These are phyloP conservation scores for Arctia plantaginis DNA, from an alignment of 2,888 invertebrate genomes.

Conservation along the genomic window DNA sequence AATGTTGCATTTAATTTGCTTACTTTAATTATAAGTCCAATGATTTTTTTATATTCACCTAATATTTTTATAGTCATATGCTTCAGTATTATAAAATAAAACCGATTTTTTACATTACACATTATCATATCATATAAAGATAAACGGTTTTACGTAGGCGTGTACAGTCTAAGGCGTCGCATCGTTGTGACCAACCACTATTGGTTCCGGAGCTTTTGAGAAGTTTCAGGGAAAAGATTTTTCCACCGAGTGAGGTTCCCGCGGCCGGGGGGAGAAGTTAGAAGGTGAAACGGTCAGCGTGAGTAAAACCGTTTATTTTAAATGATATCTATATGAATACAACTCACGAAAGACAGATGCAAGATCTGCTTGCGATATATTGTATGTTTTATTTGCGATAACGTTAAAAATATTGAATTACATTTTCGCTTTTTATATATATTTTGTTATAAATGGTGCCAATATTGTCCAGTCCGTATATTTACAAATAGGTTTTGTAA, in stretches of 20 bases:
- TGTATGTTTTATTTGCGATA: not conserved
- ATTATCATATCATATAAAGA: too few species aligned
- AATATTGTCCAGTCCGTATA: not conserved
- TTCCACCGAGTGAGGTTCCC: too few species aligned
- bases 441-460: not conserved
- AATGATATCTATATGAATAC: not conserved
- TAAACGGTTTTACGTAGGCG: not conserved
- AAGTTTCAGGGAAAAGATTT: too few species aligned
- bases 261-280: too few species aligned
- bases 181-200: not conserved
- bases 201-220: too few species aligned
- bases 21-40: conserved; percentile 28
- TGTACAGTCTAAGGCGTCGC: not conserved
- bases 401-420: not conserved
- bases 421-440: not conserved
- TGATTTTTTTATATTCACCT: conserved; percentile 15
- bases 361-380: conserved; percentile 6
- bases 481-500: not conserved
- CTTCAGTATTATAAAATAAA: conserved; percentile 37
- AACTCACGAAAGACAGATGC: not conserved
- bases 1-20: conserved; percentile 46
- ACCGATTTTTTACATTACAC: conserved; percentile 2
- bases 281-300: too few species aligned
- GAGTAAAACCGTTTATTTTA: too few species aligned
- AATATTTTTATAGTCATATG: conserved; percentile 13